phyloP scores from a whole-genome alignment of 1,140 invertebrate species.

The Chironomus striatipennis region DNA sequence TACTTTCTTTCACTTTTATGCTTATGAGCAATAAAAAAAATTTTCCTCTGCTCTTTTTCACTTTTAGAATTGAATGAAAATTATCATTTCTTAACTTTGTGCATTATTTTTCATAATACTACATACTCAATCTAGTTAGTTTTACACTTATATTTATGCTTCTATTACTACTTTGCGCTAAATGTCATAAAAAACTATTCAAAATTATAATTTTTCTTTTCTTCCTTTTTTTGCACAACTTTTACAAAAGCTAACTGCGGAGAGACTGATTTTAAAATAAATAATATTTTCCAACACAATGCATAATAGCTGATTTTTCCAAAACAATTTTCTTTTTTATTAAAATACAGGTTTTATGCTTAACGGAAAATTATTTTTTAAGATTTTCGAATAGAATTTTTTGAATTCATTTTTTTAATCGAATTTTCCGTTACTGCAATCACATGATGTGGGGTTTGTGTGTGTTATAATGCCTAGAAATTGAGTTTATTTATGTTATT shows the following conservation, averaged over 20 bases:
- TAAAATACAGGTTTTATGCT: too few species aligned
- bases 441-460: background rate
- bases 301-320: too few species aligned
- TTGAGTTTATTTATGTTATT: too few species aligned
- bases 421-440: background rate
- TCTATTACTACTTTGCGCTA: background rate
- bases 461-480: too few species aligned
- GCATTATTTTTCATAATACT: background rate
- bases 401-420: too few species aligned
- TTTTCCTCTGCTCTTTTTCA: background rate
- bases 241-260: constrained; percentile 4
- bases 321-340: too few species aligned
- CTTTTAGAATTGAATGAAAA: background rate
- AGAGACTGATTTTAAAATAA: background rate
- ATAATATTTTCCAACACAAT: too few species aligned
- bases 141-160: background rate
- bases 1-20: background rate
- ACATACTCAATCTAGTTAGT: background rate
- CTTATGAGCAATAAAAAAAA: background rate
- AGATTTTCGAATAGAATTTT: too few species aligned
- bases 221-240: background rate
- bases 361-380: too few species aligned
- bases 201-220: background rate
- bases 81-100: background rate
- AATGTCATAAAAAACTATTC: background rate